These are phyloP conservation scores for Mionectes macconnelli DNA, from an alignment of 2,113 vertebrate species.

Conservation along the genomic window DNA sequence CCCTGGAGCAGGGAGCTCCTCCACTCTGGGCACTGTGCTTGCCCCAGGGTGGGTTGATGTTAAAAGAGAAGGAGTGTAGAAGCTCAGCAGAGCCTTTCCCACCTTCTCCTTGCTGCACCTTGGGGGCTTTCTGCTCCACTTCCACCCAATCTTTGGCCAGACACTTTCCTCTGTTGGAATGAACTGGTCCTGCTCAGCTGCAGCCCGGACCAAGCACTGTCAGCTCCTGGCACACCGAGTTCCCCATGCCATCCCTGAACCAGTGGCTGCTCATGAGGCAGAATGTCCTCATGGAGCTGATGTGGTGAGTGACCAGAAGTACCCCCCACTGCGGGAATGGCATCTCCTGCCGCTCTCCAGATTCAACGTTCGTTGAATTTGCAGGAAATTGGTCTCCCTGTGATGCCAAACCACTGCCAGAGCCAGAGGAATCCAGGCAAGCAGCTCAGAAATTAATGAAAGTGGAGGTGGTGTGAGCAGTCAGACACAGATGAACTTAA, in stretches of 20 bases:
- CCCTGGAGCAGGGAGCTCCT: not conserved
- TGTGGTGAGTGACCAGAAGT: not conserved
- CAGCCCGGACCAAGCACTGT: rapidly evolving
- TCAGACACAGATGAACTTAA: conserved; percentile 22
- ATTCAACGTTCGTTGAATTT: not conserved
- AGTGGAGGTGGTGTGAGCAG: not conserved
- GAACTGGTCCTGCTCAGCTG: not conserved
- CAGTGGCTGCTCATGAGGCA: not conserved
- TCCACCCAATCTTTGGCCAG: not conserved
- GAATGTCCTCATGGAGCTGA: not conserved
- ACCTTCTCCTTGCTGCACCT: not conserved
- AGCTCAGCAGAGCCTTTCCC: not conserved
- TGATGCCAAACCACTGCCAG: not conserved
- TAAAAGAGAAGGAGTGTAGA: not conserved
- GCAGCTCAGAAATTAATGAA: not conserved
- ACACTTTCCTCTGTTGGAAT: rapidly evolving
- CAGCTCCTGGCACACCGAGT: not conserved
- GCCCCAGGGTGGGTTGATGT: rapidly evolving
- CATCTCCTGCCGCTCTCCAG: not conserved
- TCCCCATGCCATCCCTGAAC: not conserved
- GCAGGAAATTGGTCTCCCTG: not conserved
- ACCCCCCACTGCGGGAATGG: not conserved
- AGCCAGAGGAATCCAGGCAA: not conserved
- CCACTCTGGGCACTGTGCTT: rapidly evolving
- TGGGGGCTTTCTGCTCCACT: not conserved